These are phyloP conservation scores for Oryzias melastigma DNA, from an alignment of 2,113 vertebrate genomes.

Conservation along the genomic window DNA sequence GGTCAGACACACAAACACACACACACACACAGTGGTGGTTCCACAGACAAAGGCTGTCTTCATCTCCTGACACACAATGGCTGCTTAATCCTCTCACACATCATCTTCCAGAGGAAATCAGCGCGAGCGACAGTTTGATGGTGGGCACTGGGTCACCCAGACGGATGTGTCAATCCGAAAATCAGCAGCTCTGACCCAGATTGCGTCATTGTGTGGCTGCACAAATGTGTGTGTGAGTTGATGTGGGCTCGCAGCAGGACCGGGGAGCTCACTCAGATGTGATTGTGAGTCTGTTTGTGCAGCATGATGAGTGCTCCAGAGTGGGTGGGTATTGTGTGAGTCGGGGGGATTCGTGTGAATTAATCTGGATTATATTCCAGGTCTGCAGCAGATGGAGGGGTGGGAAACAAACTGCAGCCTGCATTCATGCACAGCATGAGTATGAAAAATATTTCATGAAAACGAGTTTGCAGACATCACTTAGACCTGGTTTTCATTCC, in stretches of 20 bases:
- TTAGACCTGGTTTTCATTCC: too few relatives aligned
- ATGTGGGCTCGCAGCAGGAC: conserved; percentile 13
- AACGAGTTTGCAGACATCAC: too few relatives aligned
- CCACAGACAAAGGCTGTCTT: conserved; percentile 15
- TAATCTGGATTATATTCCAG: conserved; percentile 77
- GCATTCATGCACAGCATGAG: not conserved
- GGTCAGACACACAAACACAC: conserved; percentile 70
- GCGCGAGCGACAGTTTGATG: conserved; percentile 14
- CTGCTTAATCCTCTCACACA: conserved; percentile 48
- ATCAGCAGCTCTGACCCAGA: conserved; percentile 56
- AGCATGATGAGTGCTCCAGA: conserved; percentile 14
- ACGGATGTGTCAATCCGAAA: conserved; percentile 39
- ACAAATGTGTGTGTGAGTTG: not conserved
- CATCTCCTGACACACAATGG: conserved; percentile 22
- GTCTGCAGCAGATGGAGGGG: conserved; percentile 65
- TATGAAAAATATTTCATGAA: too few relatives aligned
- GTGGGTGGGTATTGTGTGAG: conserved; percentile 5
- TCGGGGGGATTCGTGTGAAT: conserved; percentile 29
- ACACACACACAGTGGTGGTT: not conserved
- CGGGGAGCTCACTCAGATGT: conserved; percentile 25
- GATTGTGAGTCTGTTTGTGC: conserved; percentile 33
- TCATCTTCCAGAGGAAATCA: conserved; percentile 16
- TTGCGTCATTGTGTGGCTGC: conserved; percentile 26
- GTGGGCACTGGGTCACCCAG: conserved; percentile 49
- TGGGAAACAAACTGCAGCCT: conserved; percentile 43